phyloP scores from a whole-genome alignment of 2,797 vertebrate genomes.

The Scyliorhinus canicula region DNA sequence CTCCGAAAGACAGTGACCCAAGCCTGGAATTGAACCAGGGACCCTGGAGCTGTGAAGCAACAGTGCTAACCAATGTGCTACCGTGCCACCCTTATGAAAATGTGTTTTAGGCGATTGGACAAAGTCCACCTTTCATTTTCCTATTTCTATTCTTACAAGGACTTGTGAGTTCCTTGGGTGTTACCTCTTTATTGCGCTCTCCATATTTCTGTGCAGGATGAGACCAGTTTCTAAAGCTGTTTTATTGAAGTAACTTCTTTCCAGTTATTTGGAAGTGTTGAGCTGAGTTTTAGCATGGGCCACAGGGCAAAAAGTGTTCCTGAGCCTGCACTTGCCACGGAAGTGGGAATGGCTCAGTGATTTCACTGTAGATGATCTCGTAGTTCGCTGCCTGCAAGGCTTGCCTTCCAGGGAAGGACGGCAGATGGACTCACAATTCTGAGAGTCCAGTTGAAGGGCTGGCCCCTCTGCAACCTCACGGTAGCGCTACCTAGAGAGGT shows the following conservation, averaged over 20 bases:
- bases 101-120: neutral
- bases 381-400: too few species aligned
- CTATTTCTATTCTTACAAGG: neutral
- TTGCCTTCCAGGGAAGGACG: neutral
- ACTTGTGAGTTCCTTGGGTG: neutral
- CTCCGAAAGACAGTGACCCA: too few species aligned
- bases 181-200: neutral
- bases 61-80: too few species aligned
- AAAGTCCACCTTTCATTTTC: slow-evolving; percentile 3
- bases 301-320: too few species aligned
- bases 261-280: neutral
- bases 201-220: neutral
- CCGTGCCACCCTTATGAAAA: too few species aligned
- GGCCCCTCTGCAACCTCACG: neutral
- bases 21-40: too few species aligned
- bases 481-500: neutral
- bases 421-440: neutral
- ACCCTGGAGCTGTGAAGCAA: too few species aligned
- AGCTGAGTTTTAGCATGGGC: neutral
- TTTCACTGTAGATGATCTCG: neutral
- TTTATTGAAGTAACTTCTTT: neutral
- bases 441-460: neutral
- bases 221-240: neutral
- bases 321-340: too few species aligned
- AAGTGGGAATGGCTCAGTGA: neutral